Conservation (phyloP, 2,113 vertebrate genomes). For the Cavia porcellus region DNA sequence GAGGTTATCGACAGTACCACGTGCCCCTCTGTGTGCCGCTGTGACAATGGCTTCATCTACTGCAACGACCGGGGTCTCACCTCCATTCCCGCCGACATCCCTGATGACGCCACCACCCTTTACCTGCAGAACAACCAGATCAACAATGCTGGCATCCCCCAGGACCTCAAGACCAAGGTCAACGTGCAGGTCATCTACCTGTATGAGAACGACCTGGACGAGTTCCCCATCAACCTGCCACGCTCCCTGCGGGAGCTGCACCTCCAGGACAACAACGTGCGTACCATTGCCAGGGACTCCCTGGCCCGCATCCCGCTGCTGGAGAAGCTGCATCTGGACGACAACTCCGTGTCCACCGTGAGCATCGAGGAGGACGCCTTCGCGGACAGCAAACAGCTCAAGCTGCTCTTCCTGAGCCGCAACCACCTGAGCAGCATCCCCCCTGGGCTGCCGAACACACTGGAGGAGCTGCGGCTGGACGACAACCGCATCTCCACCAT, state of each 20-base stretch:
- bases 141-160: constrained; percentile 94
- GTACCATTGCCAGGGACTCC: constrained; percentile 91
- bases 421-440: constrained; percentile 98
- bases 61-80: constrained; percentile 97
- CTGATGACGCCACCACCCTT: constrained; percentile 92
- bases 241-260: constrained; percentile 95
- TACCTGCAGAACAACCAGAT: constrained; percentile 99
- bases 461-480: constrained; percentile 96
- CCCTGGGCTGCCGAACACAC: constrained; percentile 92
- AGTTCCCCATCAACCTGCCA: constrained; percentile 93
- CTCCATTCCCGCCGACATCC: constrained; percentile 93
- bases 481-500: constrained; percentile 98
- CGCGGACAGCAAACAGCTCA: constrained; percentile 91
- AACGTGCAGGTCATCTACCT: constrained; percentile 94
- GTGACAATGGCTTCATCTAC: constrained; percentile 95
- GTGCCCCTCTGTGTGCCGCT: constrained; percentile 95
- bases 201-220: constrained; percentile 96
- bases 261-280: constrained; percentile 97
- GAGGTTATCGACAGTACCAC: constrained; percentile 89
- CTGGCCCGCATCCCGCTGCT: constrained; percentile 94
- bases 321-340: constrained; percentile 96
- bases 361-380: constrained; percentile 98
- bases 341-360: constrained; percentile 97
- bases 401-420: constrained; percentile 94
- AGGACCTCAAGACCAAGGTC: constrained; percentile 89